Evolutionary conservation across 2,888 invertebrate genomes (phyloP).

Genomic region (Tenodera sinensis): DNA sequence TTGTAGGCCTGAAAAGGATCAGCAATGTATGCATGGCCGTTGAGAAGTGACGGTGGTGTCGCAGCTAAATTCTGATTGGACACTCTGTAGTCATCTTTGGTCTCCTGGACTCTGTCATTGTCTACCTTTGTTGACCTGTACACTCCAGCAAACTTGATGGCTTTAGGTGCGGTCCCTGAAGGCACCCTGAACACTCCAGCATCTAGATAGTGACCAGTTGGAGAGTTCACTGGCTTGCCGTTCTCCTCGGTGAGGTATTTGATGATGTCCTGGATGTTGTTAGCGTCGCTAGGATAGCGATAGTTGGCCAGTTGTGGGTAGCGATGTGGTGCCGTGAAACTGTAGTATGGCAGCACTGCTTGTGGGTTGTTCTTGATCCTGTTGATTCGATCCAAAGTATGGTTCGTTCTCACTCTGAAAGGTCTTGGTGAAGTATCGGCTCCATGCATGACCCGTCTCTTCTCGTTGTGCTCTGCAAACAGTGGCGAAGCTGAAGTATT

Average conservation of each 20-base stretch:
- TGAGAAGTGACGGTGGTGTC: too few relatives aligned
- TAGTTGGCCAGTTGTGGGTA: constrained; percentile 44
- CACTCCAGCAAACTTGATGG: constrained; percentile 44
- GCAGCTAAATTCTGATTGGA: neutral
- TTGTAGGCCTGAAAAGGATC: constrained; percentile 69
- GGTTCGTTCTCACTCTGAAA: neutral
- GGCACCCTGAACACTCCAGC: neutral
- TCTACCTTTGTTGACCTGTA: constrained; percentile 43
- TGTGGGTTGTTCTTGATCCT: neutral
- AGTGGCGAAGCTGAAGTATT: too few relatives aligned
- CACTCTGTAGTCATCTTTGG: too few relatives aligned
- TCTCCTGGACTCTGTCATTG: constrained; percentile 14
- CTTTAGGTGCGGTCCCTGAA: too few relatives aligned
- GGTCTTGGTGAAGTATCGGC: neutral
- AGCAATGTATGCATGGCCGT: constrained; percentile 41
- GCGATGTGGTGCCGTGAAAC: constrained; percentile 30
- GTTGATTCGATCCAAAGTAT: neutral
- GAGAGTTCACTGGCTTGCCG: neutral
- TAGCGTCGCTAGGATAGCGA: constrained; percentile 41
- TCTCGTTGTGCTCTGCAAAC: neutral
- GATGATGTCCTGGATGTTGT: constrained; percentile 46
- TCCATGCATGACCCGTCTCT: neutral
- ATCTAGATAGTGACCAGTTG: neutral
- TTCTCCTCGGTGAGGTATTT: constrained; percentile 39
- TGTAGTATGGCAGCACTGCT: neutral